Evolutionary conservation across 2,113 vertebrate species (phyloP).

Genomic region (Actenoides hombroni): DNA sequence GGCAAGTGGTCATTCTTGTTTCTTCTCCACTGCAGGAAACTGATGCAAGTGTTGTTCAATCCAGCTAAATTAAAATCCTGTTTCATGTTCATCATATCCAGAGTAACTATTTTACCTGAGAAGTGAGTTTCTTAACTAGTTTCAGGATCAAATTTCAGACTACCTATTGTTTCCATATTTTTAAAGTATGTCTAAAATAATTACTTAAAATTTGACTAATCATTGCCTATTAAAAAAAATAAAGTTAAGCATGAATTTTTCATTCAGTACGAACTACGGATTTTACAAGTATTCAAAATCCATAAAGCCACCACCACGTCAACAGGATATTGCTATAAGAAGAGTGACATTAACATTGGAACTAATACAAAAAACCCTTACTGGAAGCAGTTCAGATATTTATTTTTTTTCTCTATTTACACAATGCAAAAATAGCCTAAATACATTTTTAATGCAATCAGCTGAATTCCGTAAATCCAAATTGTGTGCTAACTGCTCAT

Average conservation of each 20-base stretch:
- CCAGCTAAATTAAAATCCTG: neutral
- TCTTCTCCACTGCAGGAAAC: neutral
- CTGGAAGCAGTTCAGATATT: constrained; percentile 26
- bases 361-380: neutral
- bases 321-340: neutral
- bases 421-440: constrained; percentile 67
- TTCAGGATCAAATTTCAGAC: neutral
- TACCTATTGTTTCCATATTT: neutral
- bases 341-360: neutral
- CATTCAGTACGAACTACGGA: neutral
- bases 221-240: neutral
- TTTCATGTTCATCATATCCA: neutral
- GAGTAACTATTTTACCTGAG: neutral
- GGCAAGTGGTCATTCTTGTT: neutral
- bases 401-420: constrained; percentile 36
- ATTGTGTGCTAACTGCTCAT: constrained; percentile 67
- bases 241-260: neutral
- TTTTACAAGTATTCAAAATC: neutral
- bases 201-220: neutral
- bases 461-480: constrained; percentile 63
- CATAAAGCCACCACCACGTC: neutral
- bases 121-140: neutral
- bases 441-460: constrained; percentile 74
- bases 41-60: neutral
- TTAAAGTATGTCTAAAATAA: neutral